Conservation (phyloP, 2,888 invertebrate genomes). For the Eupithecia inturbata region DNA sequence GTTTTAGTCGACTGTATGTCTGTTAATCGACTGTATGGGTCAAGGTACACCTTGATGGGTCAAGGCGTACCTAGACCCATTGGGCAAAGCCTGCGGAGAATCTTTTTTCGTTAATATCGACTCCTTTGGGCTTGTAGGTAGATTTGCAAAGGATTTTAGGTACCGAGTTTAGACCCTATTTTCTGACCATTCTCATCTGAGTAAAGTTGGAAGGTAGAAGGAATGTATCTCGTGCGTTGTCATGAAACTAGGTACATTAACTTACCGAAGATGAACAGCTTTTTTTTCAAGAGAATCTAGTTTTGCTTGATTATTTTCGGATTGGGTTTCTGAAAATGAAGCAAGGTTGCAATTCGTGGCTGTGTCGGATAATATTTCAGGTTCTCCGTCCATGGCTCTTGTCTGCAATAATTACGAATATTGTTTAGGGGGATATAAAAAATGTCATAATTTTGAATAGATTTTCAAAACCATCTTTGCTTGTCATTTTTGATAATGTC, state of each 20-base stretch:
- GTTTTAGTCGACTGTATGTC: background rate
- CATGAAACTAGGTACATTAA: background rate
- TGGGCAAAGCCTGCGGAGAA: background rate
- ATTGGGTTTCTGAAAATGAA: constrained; percentile 67
- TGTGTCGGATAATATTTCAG: constrained; percentile 71
- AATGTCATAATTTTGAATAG: constrained; percentile 62
- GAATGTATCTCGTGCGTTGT: background rate
- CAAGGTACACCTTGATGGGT: too few relatives aligned
- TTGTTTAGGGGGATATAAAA: constrained; percentile 41
- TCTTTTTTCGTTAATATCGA: background rate
- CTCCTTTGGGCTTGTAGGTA: background rate
- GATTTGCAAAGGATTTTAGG: background rate
- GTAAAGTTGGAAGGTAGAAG: background rate
- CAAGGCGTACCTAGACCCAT: background rate
- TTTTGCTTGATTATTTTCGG: constrained; percentile 73
- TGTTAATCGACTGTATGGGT: too few relatives aligned
- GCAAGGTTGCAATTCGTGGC: constrained; percentile 70
- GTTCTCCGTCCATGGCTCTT: constrained; percentile 73
- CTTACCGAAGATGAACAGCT: constrained; percentile 73
- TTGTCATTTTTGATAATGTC: constrained; percentile 33
- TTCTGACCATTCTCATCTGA: background rate
- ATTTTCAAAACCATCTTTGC: constrained; percentile 45
- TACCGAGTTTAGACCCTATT: background rate
- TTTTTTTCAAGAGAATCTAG: constrained; percentile 78
- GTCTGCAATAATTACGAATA: constrained; percentile 36